Conservation (phyloP, 1,140 invertebrate species). For the Bilobella aurantiaca region DNA sequence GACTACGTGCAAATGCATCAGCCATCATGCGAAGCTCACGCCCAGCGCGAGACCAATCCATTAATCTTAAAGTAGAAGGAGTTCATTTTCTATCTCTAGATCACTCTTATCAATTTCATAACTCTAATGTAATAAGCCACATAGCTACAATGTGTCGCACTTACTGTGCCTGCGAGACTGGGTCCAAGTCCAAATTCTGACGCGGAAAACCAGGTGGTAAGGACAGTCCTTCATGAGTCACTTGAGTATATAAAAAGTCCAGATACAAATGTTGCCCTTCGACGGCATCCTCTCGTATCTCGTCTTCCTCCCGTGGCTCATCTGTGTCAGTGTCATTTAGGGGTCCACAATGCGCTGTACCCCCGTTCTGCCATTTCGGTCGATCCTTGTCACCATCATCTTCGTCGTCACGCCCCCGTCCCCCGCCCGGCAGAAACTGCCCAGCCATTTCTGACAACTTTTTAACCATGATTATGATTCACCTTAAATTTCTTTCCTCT, state of each 20-base stretch:
- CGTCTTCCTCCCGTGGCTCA: neutral
- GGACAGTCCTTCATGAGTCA: neutral
- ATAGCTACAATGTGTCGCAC: neutral
- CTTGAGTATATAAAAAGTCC: neutral
- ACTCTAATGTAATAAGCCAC: neutral
- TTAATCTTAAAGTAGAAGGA: neutral
- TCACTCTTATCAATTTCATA: neutral
- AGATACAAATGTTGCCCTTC: neutral
- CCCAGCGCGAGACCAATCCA: constrained; percentile 29
- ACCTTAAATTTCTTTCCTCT: no score
- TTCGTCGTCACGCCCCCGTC: neutral
- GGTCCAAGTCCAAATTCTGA: neutral
- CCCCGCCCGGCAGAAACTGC: neutral
- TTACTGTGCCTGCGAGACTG: neutral
- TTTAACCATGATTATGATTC: no score
- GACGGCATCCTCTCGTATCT: neutral
- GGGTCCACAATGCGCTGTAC: no score
- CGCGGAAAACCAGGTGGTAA: neutral
- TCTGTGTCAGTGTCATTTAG: neutral
- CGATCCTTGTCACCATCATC: neutral
- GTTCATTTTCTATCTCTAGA: neutral
- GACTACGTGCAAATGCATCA: constrained; percentile 28
- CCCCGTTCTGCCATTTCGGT: neutral
- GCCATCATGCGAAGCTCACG: constrained; percentile 30
- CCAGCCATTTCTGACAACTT: neutral